Evolutionary conservation across 2,797 vertebrate species (phyloP), one percentile per base, ranked within the genome.

Genomic region (Acanthurus leucopareius): DNA sequence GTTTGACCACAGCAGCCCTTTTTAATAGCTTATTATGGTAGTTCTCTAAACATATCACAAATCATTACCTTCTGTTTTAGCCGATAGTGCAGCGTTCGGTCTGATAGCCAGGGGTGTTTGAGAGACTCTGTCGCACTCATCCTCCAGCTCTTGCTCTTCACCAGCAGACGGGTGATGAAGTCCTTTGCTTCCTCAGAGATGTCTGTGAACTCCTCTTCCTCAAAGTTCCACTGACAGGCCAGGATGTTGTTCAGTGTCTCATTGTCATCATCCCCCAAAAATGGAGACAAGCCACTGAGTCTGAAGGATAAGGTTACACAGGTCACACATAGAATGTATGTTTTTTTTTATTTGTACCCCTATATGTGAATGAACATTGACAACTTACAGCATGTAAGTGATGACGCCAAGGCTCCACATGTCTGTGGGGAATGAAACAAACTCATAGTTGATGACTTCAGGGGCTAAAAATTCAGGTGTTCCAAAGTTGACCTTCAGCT

Each of bases 321-420:
- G 7, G 22, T 86, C 44, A 85, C 64, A 22, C 22, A 56, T 20
- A 0, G 17, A n/a, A 13, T 38, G 28, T 40, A 35, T 49, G 14
- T 58, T n/a, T 60, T 0, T 47, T 17, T 51, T 8, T 25, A 28
- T 14, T 2, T 52, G 10, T 61, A 5, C 52, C 5, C 35, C 20
- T 48, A 10, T 17, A 57, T 56, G 58, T 67, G 35, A 63, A 16
- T 19, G 25, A 66, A 48, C 48, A 10, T 35, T 14, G 17, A 32
- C 13, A 19, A 95, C 97, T 97, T 91, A 99, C 98, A 99, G 95
- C 98, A 99, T 99, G 79, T 98, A 99, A 5, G 97, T 93, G 49
- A 99, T 99, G 87, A 99, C 97, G 6, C 98, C 98, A 54, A 99
- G 93, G 47, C 97, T 99, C 98, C 98, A 99, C 97, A 99, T 98